Conservation (phyloP, 2,797 vertebrate species). For the Helicolenus hilgendorfi region DNA sequence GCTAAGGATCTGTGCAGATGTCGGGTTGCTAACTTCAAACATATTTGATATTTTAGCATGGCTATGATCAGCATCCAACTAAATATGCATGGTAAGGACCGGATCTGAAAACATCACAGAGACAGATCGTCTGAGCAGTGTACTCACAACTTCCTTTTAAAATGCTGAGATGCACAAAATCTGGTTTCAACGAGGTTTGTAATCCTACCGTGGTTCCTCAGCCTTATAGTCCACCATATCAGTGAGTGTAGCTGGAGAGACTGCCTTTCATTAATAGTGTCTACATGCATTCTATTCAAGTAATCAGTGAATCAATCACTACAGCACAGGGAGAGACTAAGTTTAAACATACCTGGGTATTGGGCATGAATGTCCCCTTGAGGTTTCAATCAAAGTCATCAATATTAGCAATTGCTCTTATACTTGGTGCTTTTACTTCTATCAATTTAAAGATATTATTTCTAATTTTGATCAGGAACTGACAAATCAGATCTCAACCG, state of each 20-base stretch:
- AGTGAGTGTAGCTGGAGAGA: background rate
- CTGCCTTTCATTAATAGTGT: slow-evolving; percentile 19
- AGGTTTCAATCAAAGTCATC: background rate
- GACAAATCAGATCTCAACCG: background rate
- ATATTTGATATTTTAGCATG: slow-evolving; percentile 7
- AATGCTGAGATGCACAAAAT: background rate
- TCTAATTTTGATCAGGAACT: background rate
- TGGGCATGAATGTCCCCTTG: background rate
- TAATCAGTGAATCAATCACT: slow-evolving; percentile 13
- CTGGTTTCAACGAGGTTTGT: background rate
- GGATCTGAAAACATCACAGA: background rate
- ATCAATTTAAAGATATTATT: background rate
- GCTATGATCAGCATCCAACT: background rate
- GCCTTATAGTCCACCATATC: background rate
- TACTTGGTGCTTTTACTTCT: background rate
- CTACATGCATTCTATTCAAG: background rate
- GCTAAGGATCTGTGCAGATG: slow-evolving; percentile 10
- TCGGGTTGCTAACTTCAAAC: slow-evolving; percentile 21
- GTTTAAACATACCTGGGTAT: background rate
- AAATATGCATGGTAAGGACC: background rate
- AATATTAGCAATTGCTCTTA: background rate
- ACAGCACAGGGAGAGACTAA: background rate
- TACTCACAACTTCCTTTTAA: background rate
- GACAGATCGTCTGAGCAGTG: background rate
- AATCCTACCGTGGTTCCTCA: background rate